Conservation (phyloP, 1,140 invertebrate species). For the Helicoverpa armigera region DNA sequence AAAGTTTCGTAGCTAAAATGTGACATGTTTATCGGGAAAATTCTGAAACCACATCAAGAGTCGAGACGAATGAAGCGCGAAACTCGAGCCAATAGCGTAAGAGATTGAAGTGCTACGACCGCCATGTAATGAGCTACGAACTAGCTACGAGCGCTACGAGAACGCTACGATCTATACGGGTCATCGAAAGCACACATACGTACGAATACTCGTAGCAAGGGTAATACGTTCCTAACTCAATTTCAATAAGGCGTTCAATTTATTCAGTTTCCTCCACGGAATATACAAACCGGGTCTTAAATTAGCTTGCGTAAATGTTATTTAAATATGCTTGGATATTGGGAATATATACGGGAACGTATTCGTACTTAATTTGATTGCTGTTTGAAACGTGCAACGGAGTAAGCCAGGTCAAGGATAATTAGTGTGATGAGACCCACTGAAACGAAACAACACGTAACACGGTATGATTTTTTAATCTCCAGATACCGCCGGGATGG, state of each 20-base stretch:
- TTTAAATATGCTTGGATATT: conserved; percentile 7
- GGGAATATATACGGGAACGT: conserved; percentile 16
- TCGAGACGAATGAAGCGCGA: conserved; percentile 40
- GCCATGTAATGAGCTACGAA: conserved; percentile 61
- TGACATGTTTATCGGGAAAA: conserved; percentile 24
- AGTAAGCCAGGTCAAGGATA: conserved; percentile 22
- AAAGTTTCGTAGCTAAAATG: background rate
- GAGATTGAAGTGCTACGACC: conserved; percentile 63
- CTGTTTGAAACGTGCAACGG: background rate
- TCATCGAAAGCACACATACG: conserved; percentile 54
- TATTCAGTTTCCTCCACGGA: conserved; percentile 63
- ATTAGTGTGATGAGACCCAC: conserved; percentile 1
- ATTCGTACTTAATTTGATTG: background rate
- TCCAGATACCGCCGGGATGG: conserved; percentile 2
- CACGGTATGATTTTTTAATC: conserved; percentile 45
- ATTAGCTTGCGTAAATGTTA: conserved; percentile 50
- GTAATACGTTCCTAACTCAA: conserved; percentile 64
- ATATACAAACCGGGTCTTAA: conserved; percentile 56
- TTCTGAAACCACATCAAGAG: conserved; percentile 32
- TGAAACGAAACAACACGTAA: conserved; percentile 37
- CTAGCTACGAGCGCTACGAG: conserved; percentile 57
- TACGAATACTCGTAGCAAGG: conserved; percentile 38
- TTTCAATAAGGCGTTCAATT: conserved; percentile 70
- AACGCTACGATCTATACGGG: conserved; percentile 57
- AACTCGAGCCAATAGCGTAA: conserved; percentile 57